phyloP scores from a whole-genome alignment of 2,888 invertebrate species.

The Acholoe squamosa region DNA sequence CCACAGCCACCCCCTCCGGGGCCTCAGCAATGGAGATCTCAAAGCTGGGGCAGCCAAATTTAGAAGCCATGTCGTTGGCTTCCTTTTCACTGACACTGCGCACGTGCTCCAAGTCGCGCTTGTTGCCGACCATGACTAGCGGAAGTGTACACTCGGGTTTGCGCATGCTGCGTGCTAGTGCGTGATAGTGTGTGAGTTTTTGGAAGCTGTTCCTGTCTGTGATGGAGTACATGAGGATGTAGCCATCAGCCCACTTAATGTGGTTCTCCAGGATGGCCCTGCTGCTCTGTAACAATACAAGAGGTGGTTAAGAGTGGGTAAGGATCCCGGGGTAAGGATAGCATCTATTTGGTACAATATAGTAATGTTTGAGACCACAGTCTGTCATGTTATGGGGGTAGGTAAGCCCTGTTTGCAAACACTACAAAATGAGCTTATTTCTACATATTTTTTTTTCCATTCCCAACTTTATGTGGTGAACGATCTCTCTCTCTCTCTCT shows the following conservation, averaged over 20 bases:
- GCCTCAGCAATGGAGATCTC: conserved; percentile 80
- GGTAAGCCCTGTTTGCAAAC: no score
- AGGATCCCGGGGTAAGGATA: no score
- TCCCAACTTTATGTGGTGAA: no score
- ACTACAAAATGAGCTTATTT: no score
- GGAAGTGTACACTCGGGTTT: conserved; percentile 73
- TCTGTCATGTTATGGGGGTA: no score
- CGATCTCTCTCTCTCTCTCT: no score
- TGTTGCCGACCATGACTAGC: conserved; percentile 78
- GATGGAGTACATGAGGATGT: conserved; percentile 94
- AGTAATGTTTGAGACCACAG: no score
- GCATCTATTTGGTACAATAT: no score
- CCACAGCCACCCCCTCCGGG: conserved; percentile 75
- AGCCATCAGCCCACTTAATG: conserved; percentile 94
- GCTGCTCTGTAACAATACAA: conserved; percentile 70
- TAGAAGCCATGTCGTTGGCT: conserved; percentile 71
- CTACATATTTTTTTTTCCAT: no score
- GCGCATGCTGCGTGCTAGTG: conserved; percentile 24
- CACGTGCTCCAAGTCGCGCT: conserved; percentile 77
- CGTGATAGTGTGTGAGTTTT: conserved; percentile 87
- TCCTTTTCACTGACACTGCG: conserved; percentile 76
- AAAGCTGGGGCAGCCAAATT: conserved; percentile 77
- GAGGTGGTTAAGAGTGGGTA: no score
- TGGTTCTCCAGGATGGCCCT: conserved; percentile 75
- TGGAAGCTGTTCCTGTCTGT: conserved; percentile 93